Percentiles rank a stretch among this genome's conserved stretches.
phyloP scores from a whole-genome alignment of 2,888 invertebrate genomes.

The Callosobruchus maculatus region DNA sequence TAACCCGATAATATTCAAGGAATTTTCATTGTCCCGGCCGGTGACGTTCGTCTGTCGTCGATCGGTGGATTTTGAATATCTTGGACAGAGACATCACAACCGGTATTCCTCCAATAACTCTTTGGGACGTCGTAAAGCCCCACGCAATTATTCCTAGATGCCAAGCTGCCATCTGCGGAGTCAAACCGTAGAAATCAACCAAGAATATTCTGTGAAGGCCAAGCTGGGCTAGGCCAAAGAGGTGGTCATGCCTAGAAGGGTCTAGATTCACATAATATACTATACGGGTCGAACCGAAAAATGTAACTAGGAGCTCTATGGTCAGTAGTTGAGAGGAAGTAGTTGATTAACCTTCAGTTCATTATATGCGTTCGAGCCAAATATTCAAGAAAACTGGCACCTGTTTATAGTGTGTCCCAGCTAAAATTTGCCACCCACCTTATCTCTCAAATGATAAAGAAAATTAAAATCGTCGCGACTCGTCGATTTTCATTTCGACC shows the following conservation, averaged over 20 bases:
- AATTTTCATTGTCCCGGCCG: background rate
- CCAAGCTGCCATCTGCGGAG: constrained; percentile 14
- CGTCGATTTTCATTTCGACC: too few relatives aligned
- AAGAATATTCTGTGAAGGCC: background rate
- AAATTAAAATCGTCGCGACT: too few relatives aligned
- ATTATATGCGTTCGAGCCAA: too few relatives aligned
- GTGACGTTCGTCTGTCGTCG: background rate
- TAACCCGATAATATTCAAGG: background rate
- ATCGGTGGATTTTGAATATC: background rate
- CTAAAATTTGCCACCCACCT: too few relatives aligned
- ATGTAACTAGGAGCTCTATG: too few relatives aligned
- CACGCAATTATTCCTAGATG: constrained; percentile 19
- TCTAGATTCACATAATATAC: background rate
- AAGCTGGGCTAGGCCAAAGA: background rate
- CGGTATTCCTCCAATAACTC: background rate
- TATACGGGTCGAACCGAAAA: too few relatives aligned
- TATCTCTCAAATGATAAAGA: too few relatives aligned
- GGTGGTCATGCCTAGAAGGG: background rate
- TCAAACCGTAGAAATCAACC: constrained; percentile 12
- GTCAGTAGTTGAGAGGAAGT: too few relatives aligned
- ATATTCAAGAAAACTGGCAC: too few relatives aligned
- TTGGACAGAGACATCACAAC: background rate
- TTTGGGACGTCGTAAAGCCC: background rate
- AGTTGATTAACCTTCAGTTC: too few relatives aligned
- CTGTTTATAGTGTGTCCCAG: too few relatives aligned